Conservation (phyloP, 2,888 invertebrate genomes). For the Amiota mariae region DNA sequence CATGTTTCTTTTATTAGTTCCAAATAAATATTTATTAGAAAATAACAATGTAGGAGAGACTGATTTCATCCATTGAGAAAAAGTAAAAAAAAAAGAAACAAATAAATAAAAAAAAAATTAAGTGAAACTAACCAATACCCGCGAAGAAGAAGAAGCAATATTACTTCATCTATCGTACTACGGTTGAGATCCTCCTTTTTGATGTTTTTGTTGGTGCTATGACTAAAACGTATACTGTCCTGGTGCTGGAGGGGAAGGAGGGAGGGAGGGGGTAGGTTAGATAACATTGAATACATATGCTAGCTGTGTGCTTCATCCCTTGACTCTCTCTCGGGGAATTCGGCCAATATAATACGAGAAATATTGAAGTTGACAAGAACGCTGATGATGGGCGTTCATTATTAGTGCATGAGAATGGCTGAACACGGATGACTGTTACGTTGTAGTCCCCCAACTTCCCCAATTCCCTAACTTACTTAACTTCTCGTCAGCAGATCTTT, state of each 20-base stretch:
- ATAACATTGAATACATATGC: background rate
- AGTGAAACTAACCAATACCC: too few relatives aligned
- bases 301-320: slow-evolving; percentile 43
- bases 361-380: slow-evolving; percentile 49
- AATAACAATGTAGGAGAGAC: slow-evolving; percentile 46
- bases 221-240: background rate
- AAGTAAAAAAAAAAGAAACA: too few relatives aligned
- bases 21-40: slow-evolving; percentile 62
- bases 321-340: slow-evolving; percentile 45
- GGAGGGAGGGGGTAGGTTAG: background rate
- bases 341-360: slow-evolving; percentile 52
- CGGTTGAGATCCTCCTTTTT: slow-evolving; percentile 34
- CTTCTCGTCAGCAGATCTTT: slow-evolving; percentile 14
- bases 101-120: too few relatives aligned
- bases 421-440: too few relatives aligned
- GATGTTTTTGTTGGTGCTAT: slow-evolving; percentile 37
- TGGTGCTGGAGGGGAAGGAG: background rate
- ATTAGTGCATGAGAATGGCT: background rate
- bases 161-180: too few relatives aligned
- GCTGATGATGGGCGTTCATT: slow-evolving; percentile 40
- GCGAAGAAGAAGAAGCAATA: too few relatives aligned
- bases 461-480: background rate
- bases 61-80: slow-evolving; percentile 4
- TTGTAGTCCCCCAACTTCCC: too few relatives aligned
- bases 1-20: slow-evolving; percentile 54